Percentiles rank a stretch among this genome's conserved stretches.
These are phyloP conservation scores for Synodontis membranacea DNA, from an alignment of 2,113 vertebrate genomes.

Conservation along the genomic window DNA sequence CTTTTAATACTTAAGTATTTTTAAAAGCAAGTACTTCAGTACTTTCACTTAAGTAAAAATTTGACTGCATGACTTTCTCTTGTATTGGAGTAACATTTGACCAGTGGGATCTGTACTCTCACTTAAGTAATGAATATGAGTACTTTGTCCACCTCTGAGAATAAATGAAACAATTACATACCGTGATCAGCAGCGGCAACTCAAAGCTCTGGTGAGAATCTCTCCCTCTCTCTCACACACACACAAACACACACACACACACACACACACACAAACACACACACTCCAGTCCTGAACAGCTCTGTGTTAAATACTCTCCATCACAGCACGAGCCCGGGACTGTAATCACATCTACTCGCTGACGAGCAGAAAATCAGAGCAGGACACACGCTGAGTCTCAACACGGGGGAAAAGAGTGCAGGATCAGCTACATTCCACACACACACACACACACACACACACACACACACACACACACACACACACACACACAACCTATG, in stretches of 20 bases:
- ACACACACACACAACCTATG: not conserved
- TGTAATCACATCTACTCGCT: not conserved
- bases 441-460: not conserved
- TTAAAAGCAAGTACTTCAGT: too few relatives aligned
- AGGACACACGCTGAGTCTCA: not conserved
- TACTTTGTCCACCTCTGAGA: too few relatives aligned
- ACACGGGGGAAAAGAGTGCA: not conserved
- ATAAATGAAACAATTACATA: not conserved
- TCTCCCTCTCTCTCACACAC: too few relatives aligned
- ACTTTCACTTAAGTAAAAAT: too few relatives aligned
- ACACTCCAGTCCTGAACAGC: not conserved
- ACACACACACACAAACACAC: not conserved
- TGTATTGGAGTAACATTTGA: too few relatives aligned
- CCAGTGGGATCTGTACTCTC: too few relatives aligned
- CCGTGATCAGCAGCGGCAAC: not conserved
- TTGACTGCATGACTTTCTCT: too few relatives aligned
- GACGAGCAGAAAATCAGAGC: constrained; percentile 14
- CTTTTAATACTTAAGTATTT: too few relatives aligned
- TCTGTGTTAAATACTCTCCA: constrained; percentile 17
- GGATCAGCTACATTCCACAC: not conserved
- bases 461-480: constrained; percentile 32
- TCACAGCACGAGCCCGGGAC: not conserved
- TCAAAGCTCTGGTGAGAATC: not conserved
- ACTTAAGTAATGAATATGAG: too few relatives aligned
- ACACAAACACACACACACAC: not conserved